Evolutionary conservation across 2,888 invertebrate species (phyloP), one percentile per base, ranked within the genome.

Genomic region (Agapostemon virescens): DNA sequence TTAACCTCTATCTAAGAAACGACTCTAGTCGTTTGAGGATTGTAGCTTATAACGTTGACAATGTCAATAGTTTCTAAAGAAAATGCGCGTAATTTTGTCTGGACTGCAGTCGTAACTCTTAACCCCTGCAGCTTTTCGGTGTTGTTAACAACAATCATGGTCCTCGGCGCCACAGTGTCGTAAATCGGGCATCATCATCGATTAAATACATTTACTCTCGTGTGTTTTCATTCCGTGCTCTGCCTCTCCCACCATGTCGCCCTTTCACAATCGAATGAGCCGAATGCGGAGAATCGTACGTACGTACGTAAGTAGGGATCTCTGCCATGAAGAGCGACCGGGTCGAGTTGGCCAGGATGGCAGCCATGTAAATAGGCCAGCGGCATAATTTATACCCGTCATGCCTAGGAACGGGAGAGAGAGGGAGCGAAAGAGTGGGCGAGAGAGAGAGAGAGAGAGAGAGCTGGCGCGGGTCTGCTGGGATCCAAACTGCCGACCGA

Each of bases 371-470:
- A 91, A 91, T 90, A 90, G 91, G 91, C 89, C 91, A 91, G 81
- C 86, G 87, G 88, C 88, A 90, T 91, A 91, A 91, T 91, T 91
- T 90, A 91, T 91, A 90, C 85, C 88, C 88, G 89, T 89, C 90
- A 88, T 84, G 86, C 76, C 74, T 79, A 82, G 81, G 75, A 84
- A 79, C 82, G 82, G 73, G 79, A 69, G 79, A 49, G 49, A 3
- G 49, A n/a, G 49, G n/a, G 49, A 49, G n/a, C 20, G n/a, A n/a
- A 11, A n/a, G 49, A 49, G n/a, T n/a, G n/a, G n/a, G n/a, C n/a
- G 49, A 9, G 20, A 45, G 45, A 2, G 45, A 45, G 45, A 45
- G n/a, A 6, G 42, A 45, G 20, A 45, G 49, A 49, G 49, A 68
- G 75, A 68, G 77, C 74, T 73, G 80, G 72, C 77, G 84, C 83